Evolutionary conservation across 2,888 invertebrate genomes (phyloP).

Genomic region (Tuta absoluta): DNA sequence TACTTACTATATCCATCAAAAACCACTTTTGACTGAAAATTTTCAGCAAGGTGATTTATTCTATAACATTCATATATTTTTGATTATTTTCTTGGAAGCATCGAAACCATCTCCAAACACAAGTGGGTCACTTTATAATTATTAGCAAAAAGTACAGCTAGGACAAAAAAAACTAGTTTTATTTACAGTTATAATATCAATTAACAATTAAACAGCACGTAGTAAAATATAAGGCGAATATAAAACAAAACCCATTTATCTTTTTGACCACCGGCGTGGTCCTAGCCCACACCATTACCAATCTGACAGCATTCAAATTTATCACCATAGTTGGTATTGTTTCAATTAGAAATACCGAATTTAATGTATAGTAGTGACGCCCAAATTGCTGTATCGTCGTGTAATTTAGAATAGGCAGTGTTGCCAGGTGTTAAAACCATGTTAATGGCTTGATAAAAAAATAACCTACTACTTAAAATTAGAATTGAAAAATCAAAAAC

Average conservation of each 20-base stretch:
- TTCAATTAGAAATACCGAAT: slow-evolving; percentile 76
- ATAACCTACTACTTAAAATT: too few species aligned
- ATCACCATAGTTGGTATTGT: slow-evolving; percentile 68
- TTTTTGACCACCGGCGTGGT: slow-evolving; percentile 67
- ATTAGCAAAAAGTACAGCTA: background rate
- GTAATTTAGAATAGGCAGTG: slow-evolving; percentile 50
- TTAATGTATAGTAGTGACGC: slow-evolving; percentile 68
- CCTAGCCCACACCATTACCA: slow-evolving; percentile 58
- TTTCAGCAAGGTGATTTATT: too few species aligned
- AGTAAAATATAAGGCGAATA: slow-evolving; percentile 38
- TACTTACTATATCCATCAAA: too few species aligned
- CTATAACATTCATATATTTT: too few species aligned
- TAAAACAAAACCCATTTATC: slow-evolving; percentile 55
- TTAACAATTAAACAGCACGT: slow-evolving; percentile 25
- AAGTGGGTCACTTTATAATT: background rate
- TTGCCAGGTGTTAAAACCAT: slow-evolving; percentile 4
- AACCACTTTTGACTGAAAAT: too few species aligned
- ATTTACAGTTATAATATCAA: slow-evolving; percentile 19
- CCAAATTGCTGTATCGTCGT: slow-evolving; percentile 72
- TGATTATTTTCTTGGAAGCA: too few species aligned
- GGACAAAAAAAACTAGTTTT: slow-evolving; percentile 13
- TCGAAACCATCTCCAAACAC: too few species aligned
- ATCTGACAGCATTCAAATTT: slow-evolving; percentile 62
- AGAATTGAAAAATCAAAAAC: too few species aligned
- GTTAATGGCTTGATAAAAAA: too few species aligned